Percentiles rank a stretch among this genome's conserved stretches.
These are phyloP conservation scores for Oithona nana DNA, from an alignment of 2,888 invertebrate genomes.

Conservation along the genomic window DNA sequence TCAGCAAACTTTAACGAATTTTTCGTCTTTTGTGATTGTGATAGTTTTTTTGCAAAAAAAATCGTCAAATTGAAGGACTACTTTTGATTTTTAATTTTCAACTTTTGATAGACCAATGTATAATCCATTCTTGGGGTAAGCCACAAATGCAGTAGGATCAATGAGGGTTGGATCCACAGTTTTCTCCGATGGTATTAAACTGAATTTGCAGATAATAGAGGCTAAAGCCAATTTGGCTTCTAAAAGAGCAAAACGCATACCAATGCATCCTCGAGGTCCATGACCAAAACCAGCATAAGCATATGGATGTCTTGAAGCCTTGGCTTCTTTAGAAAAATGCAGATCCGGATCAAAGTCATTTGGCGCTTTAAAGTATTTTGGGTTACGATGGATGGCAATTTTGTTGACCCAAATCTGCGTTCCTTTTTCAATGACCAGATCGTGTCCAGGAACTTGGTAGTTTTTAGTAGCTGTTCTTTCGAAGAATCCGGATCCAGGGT, in stretches of 20 bases:
- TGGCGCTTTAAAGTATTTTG: slow-evolving; percentile 40
- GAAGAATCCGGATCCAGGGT: slow-evolving; percentile 24
- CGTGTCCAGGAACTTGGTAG: slow-evolving; percentile 9
- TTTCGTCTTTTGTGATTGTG: no score
- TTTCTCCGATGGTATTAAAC: background rate
- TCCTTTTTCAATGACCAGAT: background rate
- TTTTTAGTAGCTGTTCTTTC: background rate
- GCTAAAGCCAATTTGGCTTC: background rate
- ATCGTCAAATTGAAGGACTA: no score
- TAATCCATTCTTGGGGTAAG: background rate
- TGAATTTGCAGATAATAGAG: background rate
- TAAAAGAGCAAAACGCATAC: slow-evolving; percentile 4
- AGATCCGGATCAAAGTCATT: slow-evolving; percentile 35
- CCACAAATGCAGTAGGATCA: background rate
- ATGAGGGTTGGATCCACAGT: background rate
- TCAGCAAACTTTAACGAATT: no score
- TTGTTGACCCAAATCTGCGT: slow-evolving; percentile 32
- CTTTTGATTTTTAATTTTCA: no score
- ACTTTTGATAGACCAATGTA: no score
- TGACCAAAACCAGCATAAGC: background rate
- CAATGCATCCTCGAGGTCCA: background rate
- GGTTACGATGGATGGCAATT: slow-evolving; percentile 40
- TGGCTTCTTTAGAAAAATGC: slow-evolving; percentile 27
- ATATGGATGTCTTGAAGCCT: background rate
- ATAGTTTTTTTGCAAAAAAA: no score